phyloP scores from a whole-genome alignment of 2,113 vertebrate species.

The Copsychus sechellarum region DNA sequence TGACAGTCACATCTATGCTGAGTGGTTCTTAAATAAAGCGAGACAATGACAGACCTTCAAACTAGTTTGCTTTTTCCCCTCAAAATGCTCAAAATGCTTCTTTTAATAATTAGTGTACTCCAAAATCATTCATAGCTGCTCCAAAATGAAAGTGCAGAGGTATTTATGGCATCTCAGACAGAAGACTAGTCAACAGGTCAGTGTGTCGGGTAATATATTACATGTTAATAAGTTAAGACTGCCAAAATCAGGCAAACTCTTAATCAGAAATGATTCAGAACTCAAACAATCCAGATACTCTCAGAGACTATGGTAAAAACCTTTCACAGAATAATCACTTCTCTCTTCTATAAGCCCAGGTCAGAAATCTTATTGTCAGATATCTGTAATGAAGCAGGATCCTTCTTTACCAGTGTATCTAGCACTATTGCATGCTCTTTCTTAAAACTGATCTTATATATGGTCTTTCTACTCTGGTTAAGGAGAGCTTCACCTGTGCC shows the following conservation, averaged over 20 bases:
- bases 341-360: neutral
- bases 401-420: neutral
- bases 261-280: neutral
- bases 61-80: neutral
- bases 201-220: neutral
- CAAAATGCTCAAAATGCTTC: neutral
- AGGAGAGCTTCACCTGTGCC: neutral
- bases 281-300: neutral
- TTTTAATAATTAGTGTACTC: neutral
- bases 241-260: neutral
- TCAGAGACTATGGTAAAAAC: neutral
- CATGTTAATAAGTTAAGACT: neutral
- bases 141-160: neutral
- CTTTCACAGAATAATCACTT: neutral
- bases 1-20: rapidly evolving
- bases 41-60: neutral
- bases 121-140: neutral
- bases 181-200: neutral
- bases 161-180: neutral
- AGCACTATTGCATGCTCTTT: neutral
- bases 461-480: neutral
- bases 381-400: neutral
- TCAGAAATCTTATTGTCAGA: neutral
- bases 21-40: neutral
- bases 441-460: neutral